Evolutionary conservation across 2,113 vertebrate species (phyloP).

Genomic region (Phaethon lepturus): DNA sequence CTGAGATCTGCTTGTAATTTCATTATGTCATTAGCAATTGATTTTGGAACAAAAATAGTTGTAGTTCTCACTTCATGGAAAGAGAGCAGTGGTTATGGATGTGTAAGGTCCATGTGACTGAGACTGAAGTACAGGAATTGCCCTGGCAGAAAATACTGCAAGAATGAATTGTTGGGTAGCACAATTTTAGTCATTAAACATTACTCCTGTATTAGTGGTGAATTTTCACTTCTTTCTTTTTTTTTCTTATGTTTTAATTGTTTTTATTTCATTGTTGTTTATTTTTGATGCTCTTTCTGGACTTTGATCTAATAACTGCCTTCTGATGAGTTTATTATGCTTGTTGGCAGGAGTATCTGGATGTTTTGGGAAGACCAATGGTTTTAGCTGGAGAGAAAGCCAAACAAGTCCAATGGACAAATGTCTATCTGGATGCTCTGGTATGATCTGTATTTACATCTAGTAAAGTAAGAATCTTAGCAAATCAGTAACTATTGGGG

Average conservation of each 20-base stretch:
- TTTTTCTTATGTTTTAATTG: background rate
- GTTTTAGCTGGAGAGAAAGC: constrained; percentile 93
- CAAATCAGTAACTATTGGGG: background rate
- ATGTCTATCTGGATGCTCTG: constrained; percentile 96
- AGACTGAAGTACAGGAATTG: background rate
- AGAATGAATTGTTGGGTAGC: background rate
- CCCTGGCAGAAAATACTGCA: background rate
- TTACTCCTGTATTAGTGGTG: background rate
- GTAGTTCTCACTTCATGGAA: background rate
- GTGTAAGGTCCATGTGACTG: background rate
- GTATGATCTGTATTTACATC: constrained; percentile 75
- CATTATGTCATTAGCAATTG: background rate
- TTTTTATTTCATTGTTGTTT: background rate
- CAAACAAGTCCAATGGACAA: constrained; percentile 98
- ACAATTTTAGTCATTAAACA: background rate
- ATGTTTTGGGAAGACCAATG: constrained; percentile 97
- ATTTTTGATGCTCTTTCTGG: background rate
- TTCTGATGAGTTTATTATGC: background rate
- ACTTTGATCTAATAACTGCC: background rate
- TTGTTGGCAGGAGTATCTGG: constrained; percentile 89
- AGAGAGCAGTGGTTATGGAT: background rate
- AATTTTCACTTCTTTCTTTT: background rate
- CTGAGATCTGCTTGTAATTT: background rate
- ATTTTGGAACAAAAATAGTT: background rate
- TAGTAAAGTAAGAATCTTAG: background rate